Base-by-base conservation (phyloP, 2,797 vertebrate genomes). In the Austrolebias charrua region DNA sequence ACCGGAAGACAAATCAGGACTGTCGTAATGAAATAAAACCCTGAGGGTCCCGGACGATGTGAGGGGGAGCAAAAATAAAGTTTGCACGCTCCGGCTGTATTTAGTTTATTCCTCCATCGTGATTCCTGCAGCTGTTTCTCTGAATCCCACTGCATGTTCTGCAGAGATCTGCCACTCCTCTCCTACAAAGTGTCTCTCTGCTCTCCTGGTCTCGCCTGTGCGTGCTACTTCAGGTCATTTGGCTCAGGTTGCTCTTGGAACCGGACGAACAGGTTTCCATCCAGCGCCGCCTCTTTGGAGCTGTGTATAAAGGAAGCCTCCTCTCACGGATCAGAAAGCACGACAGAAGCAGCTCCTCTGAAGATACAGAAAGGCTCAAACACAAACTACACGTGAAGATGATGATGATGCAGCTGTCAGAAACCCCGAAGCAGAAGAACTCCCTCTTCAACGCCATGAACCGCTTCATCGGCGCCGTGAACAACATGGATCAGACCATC, bases 401-500 rank as follows among this genome's bases (percentile, higher is more conserved):
- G 71, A 97, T 80, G 71, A 97, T 94, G 94, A 96, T 95, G 96
- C 95, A 96, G 84, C 90, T 95, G 76, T 83, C 85, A 29, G 95
- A 98, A 63, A 91, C 93, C 29, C 89, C 92, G 81, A 94, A 87
- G 69, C 95, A 96, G 89, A 98, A 95, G 85, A 96, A 98, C 89
- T 95, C 94, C 48, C 94, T 98, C 52, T 95, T 98, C 80, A 97
- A 95, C 71, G 95, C 95, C 87, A 98, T 98, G 96, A 96, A 95
- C 86, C 93, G 96, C 62, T 98, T 99, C 84, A 94, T 98, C 59
- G 95, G 96, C 45, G 96, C 97, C 0, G 96, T 98, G 43, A 99
- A 96, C 88, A 96, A 98, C 91, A 99, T 99, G 97, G 97, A 99
- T 88, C 96, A 98, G 92, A 99, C 96, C 3, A 91, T 99, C 77